Base-by-base conservation (phyloP, 2,797 vertebrate species). In the Lacerta bilineata region DNA sequence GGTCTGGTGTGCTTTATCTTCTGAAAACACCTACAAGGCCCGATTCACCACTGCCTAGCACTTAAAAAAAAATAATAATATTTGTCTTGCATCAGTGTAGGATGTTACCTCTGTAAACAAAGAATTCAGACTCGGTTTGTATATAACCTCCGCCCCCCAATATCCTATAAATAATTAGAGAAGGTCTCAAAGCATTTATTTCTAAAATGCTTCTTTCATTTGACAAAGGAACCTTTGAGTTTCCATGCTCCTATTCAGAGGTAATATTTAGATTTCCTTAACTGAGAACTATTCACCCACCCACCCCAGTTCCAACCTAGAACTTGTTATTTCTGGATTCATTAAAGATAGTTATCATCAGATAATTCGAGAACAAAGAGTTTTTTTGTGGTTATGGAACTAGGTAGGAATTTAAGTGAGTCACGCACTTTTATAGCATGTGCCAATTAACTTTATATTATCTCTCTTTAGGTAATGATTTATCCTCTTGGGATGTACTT, bases 21-120 rank as follows among this genome's bases (percentile, higher is more conserved):
- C n/a, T 72, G 43, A 71, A 71, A 50, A 61, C 59, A 90, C 13
- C 50, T 46, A 41, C 33, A 88, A 75, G 1, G 88, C 2, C 27
- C 23, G 13, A 11, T 91, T 92, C 91, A 77, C 77, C 25, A 0
- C 59, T 36, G 17, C 46, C 84, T 33, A 81, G 13, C 4, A 41
- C 59, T 36, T 1, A 15, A 55, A 55, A 55, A 55, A 50, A 15
- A 41, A 41, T 41, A 41, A 41, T 4, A 41, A 39, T 59, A 36
- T 91, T 83, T 87, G 33, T 41, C 61, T 81, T 81, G 36, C 33
- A 25, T 55, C 50, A 15, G 50, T 15, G 36, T 27, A 36, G 10
- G n/a, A 64, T 64, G 59, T 55, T 33, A 5, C 25, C 36, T 64
- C 50, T 18, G 8, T 33, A 17, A 78, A 15, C n/a, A 20, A 61